Percentiles rank a stretch among this genome's conserved stretches.
These are phyloP conservation scores for Loxodonta africana DNA, from an alignment of 2,113 vertebrate genomes.

Conservation along the genomic window DNA sequence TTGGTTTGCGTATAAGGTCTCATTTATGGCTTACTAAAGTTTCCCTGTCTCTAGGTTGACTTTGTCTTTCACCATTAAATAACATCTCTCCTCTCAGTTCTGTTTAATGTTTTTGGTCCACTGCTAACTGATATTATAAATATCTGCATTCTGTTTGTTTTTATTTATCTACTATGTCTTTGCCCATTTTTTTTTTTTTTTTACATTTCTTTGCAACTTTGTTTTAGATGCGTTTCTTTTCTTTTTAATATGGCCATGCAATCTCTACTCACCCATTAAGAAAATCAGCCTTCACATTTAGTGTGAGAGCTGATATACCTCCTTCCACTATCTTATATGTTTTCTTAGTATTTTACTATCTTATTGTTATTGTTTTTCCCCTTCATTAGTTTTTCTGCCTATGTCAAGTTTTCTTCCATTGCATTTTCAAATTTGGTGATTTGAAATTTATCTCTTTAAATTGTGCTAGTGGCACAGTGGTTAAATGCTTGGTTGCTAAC, in stretches of 20 bases:
- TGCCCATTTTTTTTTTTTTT: not conserved
- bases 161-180: not conserved
- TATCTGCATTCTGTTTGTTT: not conserved
- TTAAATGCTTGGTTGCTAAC: not conserved
- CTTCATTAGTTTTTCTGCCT: not conserved
- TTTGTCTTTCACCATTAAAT: not conserved
- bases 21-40: not conserved
- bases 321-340: not conserved
- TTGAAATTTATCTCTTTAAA: slow-evolving; percentile 57
- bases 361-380: not conserved
- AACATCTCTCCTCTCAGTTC: not conserved
- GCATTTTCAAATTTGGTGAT: slow-evolving; percentile 43
- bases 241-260: not conserved
- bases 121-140: slow-evolving; percentile 40
- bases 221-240: slow-evolving; percentile 22
- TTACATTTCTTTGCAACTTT: slow-evolving; percentile 57
- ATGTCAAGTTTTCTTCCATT: slow-evolving; percentile 36
- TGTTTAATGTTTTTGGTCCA: not conserved
- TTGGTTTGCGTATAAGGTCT: slow-evolving; percentile 32
- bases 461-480: not conserved
- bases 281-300: not conserved
- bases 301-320: not conserved
- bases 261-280: not conserved
- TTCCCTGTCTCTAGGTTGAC: not conserved
- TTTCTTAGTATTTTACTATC: slow-evolving; percentile 13